Conservation (phyloP, 2,797 vertebrate genomes). For the Petrocephalus schoutedeni region DNA sequence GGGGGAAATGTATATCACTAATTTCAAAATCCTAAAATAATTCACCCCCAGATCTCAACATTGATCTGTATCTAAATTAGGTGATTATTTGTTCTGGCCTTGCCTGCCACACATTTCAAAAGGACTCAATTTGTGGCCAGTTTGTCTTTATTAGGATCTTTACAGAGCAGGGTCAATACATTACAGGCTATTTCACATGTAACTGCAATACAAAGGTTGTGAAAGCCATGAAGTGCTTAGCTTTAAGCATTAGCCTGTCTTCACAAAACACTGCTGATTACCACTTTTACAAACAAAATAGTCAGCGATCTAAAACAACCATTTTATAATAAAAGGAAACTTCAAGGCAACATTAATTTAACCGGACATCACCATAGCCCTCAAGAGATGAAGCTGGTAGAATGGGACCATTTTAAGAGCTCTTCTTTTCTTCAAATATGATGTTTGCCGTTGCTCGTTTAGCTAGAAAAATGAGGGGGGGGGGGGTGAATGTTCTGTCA, state of each 20-base stretch:
- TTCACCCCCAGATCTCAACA: not conserved
- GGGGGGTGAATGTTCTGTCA: not conserved
- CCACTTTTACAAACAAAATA: slow-evolving; percentile 32
- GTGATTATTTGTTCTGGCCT: not conserved
- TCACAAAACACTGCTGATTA: slow-evolving; percentile 54
- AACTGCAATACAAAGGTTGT: slow-evolving; percentile 33
- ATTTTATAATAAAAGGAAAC: slow-evolving; percentile 40
- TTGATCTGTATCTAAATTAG: not conserved
- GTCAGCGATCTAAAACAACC: slow-evolving; percentile 30
- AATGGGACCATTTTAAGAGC: slow-evolving; percentile 53
- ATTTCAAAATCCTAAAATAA: not conserved
- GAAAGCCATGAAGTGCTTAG: slow-evolving; percentile 48
- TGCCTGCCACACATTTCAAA: not conserved
- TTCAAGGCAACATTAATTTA: slow-evolving; percentile 59
- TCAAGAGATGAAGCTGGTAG: slow-evolving; percentile 25
- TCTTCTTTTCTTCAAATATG: slow-evolving; percentile 92
- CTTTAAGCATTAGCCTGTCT: slow-evolving; percentile 34
- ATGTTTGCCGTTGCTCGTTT: slow-evolving; percentile 88
- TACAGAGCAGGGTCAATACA: slow-evolving; percentile 31
- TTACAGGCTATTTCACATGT: slow-evolving; percentile 20
- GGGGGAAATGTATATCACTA: not conserved
- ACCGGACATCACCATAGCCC: slow-evolving; percentile 26
- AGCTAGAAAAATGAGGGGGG: slow-evolving; percentile 56
- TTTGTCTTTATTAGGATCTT: slow-evolving; percentile 43
- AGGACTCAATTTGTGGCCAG: not conserved